Conservation (phyloP, 2,113 vertebrate species). For the Calonectris borealis region DNA sequence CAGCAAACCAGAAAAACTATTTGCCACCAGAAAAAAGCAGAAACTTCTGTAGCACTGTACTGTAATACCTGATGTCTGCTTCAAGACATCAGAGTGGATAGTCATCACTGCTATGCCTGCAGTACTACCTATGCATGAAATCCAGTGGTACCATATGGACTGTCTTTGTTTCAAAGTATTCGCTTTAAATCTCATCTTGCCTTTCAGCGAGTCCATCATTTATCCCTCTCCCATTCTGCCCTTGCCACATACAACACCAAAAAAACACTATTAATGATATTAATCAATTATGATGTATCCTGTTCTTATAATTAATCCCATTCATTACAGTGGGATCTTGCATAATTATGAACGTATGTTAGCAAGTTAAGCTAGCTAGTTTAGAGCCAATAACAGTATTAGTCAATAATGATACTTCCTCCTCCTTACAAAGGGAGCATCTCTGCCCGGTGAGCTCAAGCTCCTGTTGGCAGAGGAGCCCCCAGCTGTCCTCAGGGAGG, state of each 20-base stretch:
- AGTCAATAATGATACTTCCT: neutral
- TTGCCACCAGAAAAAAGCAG: neutral
- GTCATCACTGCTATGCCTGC: neutral
- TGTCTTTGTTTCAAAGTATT: neutral
- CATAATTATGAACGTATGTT: rapidly evolving
- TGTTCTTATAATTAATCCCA: neutral
- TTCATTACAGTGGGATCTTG: neutral
- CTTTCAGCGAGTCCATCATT: neutral
- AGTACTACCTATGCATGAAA: neutral
- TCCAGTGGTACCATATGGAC: neutral
- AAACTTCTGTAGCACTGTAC: neutral
- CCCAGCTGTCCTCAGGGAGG: neutral
- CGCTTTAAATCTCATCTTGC: neutral
- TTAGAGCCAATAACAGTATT: neutral
- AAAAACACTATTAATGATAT: neutral
- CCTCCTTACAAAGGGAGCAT: neutral
- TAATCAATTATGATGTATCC: neutral
- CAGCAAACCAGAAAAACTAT: neutral
- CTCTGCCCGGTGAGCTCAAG: neutral
- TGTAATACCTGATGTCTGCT: neutral
- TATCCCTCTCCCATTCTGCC: neutral
- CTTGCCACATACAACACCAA: neutral
- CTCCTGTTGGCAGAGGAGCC: neutral
- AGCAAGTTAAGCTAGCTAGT: neutral
- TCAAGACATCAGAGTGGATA: neutral